These are phyloP conservation scores for Scomber scombrus DNA, from an alignment of 2,113 vertebrate species.

Conservation along the genomic window DNA sequence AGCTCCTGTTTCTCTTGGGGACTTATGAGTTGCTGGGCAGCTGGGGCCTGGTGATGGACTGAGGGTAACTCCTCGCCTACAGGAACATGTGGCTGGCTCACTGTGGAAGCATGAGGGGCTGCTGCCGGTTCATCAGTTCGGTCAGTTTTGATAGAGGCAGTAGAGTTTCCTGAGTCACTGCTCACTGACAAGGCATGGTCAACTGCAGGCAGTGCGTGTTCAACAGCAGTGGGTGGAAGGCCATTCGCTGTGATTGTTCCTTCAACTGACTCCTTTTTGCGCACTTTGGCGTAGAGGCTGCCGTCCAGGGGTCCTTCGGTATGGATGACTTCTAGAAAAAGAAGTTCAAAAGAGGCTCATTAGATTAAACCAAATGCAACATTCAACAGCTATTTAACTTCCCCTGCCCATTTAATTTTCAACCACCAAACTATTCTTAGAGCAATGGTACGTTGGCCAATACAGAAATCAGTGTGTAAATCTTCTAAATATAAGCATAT, in stretches of 20 bases:
- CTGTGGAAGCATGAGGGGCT: conserved; percentile 67
- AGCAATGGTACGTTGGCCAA: neutral
- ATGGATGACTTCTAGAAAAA: conserved; percentile 91
- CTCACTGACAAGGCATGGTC: conserved; percentile 97
- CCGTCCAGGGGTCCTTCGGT: conserved; percentile 97
- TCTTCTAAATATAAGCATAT: conserved; percentile 19
- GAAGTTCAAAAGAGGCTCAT: conserved; percentile 44
- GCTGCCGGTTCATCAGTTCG: conserved; percentile 89
- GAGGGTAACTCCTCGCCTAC: conserved; percentile 35
- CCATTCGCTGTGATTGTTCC: conserved; percentile 85
- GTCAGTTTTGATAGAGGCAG: conserved; percentile 96
- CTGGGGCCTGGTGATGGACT: conserved; percentile 45
- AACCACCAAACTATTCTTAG: conserved; percentile 8
- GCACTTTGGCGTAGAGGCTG: conserved; percentile 98
- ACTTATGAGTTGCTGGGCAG: conserved; percentile 86
- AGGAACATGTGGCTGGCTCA: conserved; percentile 73
- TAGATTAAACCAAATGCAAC: neutral
- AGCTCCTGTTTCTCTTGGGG: conserved; percentile 94
- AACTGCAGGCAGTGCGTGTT: conserved; percentile 81
- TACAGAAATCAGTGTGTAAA: neutral
- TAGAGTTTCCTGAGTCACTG: conserved; percentile 98
- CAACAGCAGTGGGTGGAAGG: conserved; percentile 77
- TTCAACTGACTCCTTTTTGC: conserved; percentile 94
- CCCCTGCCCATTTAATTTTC: conserved; percentile 23
- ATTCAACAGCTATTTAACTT: conserved; percentile 12